Base-by-base conservation (phyloP, 37 sponge, comb jelly and placozoan species). In the Hormiphora californensis region DNA sequence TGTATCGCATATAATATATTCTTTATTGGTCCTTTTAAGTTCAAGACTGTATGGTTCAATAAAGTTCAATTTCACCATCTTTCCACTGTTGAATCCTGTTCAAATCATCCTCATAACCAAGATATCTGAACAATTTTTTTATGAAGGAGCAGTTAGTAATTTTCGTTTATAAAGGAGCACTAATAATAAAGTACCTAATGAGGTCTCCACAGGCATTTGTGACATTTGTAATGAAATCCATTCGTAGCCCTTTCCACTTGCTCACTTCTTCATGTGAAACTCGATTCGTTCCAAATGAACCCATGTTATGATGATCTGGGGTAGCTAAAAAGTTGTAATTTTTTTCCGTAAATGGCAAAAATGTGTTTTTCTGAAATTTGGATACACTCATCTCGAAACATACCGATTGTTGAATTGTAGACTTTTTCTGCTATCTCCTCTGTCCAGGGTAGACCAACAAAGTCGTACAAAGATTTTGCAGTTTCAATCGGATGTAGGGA, bases 391-490 rank as follows among this genome's bases (percentile, higher is more conserved):
- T n/a, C n/a, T n/a, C n/a, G n/a, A 23, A 23, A 59, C 37, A 4
- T 31, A 73, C 81, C 81, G 17, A 28, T 73, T 73, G 81, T 40
- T 11, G 81, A 43, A 11, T 73, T 73, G 23, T 33, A n/a, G 22
- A 73, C 43, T 25, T 41, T 43, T 7, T 73, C 46, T 28, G 40
- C 81, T n/a, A 46, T 41, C 25, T 73, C 46, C 15, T 1, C n/a
- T 5, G 43, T 73, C 81, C 81, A 73, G 28, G 32, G 7, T 27
- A 73, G 1, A 28, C 43, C 81, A 1, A 40, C 44, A 40, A 73
- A 73, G 30, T 73, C 38, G 44, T 73, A 73, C 81, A 73, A 40
- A 43, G 43, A 43, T 33, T 73, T 73, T 43, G 81, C 81, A 15
- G 81, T 73, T 17, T 73, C 81, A 4, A 73, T 40, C 2, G 81